A percentile compares a stretch with the other conserved stretches of the same genome.
phyloP scores from a whole-genome alignment of 2,888 invertebrate species.

The Microplitis deprimator region DNA sequence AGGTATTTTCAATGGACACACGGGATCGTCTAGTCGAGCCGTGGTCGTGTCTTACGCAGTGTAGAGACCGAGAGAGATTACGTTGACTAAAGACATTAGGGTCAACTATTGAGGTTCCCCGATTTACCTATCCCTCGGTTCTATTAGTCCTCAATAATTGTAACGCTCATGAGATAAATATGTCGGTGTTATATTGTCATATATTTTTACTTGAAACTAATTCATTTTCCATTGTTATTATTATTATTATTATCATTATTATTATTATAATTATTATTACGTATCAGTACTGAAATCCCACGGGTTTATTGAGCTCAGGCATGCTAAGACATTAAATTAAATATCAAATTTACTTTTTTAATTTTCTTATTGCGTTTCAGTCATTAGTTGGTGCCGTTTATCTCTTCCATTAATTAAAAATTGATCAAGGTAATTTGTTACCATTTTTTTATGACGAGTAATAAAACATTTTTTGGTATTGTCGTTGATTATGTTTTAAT shows the following conservation, averaged over 20 bases:
- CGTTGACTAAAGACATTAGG: constrained; percentile 16
- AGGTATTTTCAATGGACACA: constrained; percentile 43
- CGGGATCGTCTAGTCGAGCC: constrained; percentile 31
- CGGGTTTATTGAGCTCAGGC: neutral
- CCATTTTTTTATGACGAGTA: too few species aligned
- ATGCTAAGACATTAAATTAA: neutral
- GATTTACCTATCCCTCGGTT: neutral
- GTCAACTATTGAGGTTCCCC: constrained; percentile 9
- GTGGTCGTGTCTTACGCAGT: constrained; percentile 31
- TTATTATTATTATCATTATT: neutral
- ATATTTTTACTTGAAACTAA: neutral
- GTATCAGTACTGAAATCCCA: neutral
- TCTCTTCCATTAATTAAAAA: neutral
- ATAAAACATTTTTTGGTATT: too few species aligned
- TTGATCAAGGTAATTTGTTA: neutral
- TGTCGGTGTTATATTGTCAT: neutral
- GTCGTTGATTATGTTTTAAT: too few species aligned
- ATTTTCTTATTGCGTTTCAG: neutral
- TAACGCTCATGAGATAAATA: neutral
- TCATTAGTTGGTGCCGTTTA: neutral
- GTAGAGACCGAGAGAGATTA: constrained; percentile 5
- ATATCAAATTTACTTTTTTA: neutral
- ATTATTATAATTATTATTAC: neutral
- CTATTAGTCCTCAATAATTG: neutral
- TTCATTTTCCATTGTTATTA: neutral